phyloP scores from a whole-genome alignment of 1,140 invertebrate species.

The Tenebrio molitor region DNA sequence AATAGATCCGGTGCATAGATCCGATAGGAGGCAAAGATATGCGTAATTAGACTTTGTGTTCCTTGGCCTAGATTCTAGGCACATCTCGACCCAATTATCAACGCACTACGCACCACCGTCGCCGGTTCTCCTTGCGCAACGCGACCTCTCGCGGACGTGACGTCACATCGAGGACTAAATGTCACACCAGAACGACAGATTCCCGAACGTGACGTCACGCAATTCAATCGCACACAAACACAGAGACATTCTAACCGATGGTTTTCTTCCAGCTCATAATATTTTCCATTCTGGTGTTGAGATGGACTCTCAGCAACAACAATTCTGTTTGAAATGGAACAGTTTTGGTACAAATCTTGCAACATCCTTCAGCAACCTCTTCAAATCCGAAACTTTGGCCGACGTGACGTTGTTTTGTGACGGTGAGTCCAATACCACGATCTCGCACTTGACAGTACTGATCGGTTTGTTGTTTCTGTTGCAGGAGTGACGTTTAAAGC shows the following conservation, averaged over 20 bases:
- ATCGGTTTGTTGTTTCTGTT: conserved; percentile 63
- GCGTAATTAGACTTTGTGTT: not conserved
- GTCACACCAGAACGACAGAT: too few species aligned
- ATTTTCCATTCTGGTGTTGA: conserved; percentile 67
- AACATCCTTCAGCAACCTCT: conserved; percentile 88
- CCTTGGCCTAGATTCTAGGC: not conserved
- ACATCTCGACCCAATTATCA: too few species aligned
- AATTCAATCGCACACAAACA: too few species aligned
- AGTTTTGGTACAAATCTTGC: conserved; percentile 91
- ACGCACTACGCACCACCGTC: not conserved
- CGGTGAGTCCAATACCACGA: conserved; percentile 80
- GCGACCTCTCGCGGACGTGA: too few species aligned
- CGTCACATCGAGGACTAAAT: too few species aligned
- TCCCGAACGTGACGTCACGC: too few species aligned
- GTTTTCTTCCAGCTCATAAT: conserved; percentile 64
- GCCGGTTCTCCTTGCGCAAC: too few species aligned
- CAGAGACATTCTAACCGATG: not conserved
- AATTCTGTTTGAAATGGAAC: conserved; percentile 93
- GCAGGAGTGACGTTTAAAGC: conserved; percentile 91
- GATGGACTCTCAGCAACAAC: conserved; percentile 89
- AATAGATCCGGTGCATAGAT: not conserved
- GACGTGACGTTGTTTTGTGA: conserved; percentile 92
- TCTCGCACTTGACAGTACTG: too few species aligned
- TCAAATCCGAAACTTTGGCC: conserved; percentile 90
- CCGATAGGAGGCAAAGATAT: not conserved